phyloP scores from a whole-genome alignment of 2,797 vertebrate genomes.

The Crenichthys baileyi region DNA sequence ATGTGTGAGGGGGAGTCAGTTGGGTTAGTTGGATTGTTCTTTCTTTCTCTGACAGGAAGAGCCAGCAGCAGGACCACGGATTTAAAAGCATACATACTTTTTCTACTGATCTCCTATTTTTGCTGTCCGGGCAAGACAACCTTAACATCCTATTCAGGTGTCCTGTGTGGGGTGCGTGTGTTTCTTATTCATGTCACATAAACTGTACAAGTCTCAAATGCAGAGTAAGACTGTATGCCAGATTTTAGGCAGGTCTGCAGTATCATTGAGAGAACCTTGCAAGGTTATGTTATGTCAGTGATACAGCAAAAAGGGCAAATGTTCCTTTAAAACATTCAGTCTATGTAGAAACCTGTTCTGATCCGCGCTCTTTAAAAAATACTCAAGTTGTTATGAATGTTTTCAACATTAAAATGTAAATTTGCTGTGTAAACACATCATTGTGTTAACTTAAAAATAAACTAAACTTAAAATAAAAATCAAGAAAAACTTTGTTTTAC shows the following conservation, averaged over 20 bases:
- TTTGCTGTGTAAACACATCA: background rate
- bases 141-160: slow-evolving; percentile 58
- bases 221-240: slow-evolving; percentile 54
- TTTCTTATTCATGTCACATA: slow-evolving; percentile 72
- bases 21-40: slow-evolving; percentile 46
- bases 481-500: too few species aligned
- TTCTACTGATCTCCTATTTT: slow-evolving; percentile 70
- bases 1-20: slow-evolving; percentile 11
- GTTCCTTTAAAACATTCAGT: slow-evolving; percentile 37
- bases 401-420: background rate
- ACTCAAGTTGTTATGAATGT: background rate
- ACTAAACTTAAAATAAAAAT: background rate
- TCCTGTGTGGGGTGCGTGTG: slow-evolving; percentile 47
- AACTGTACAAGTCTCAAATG: slow-evolving; percentile 64
- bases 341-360: slow-evolving; percentile 9
- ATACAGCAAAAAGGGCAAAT: slow-evolving; percentile 44
- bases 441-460: background rate
- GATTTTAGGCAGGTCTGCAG: slow-evolving; percentile 44
- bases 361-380: background rate
- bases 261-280: slow-evolving; percentile 46
- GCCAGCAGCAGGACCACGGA: slow-evolving; percentile 63
- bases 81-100: slow-evolving; percentile 60
- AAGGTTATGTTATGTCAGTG: slow-evolving; percentile 38
- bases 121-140: slow-evolving; percentile 60
- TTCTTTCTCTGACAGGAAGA: slow-evolving; percentile 75